Evolutionary conservation across 2,888 invertebrate species (phyloP).

Genomic region (Plebejus argus): DNA sequence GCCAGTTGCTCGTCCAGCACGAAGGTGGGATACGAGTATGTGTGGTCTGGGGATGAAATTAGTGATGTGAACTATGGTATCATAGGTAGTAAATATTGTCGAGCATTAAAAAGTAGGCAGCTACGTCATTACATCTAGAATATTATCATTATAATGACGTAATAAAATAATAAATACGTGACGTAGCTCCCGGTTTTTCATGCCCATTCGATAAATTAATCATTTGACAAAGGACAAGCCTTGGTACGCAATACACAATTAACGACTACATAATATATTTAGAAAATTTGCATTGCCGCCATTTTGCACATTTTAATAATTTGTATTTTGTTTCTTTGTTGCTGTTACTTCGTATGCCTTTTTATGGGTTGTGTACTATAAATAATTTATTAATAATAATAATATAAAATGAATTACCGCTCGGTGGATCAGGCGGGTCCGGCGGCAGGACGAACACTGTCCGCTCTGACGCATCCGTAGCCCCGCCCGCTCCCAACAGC

Average conservation of each 20-base stretch:
- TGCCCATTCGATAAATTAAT: neutral
- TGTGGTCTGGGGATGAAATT: slow-evolving; percentile 54
- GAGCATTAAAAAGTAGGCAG: too few species aligned
- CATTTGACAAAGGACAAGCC: neutral
- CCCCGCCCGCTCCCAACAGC: slow-evolving; percentile 90
- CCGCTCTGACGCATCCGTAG: slow-evolving; percentile 88
- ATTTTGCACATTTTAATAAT: too few species aligned
- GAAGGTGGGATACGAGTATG: slow-evolving; percentile 82
- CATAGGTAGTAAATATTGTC: neutral
- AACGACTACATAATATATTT: too few species aligned
- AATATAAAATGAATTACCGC: slow-evolving; percentile 11
- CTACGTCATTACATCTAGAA: too few species aligned
- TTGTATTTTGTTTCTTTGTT: too few species aligned
- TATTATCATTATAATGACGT: too few species aligned
- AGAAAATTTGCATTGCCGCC: too few species aligned
- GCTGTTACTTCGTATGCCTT: too few species aligned
- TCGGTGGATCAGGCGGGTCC: slow-evolving; percentile 80
- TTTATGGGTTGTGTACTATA: too few species aligned
- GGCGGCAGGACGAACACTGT: slow-evolving; percentile 98
- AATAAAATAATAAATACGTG: too few species aligned
- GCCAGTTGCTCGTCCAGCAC: slow-evolving; percentile 83
- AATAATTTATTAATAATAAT: too few species aligned
- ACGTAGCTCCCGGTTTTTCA: neutral
- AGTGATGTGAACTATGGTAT: neutral
- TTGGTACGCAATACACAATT: too few species aligned